A percentile compares a stretch with the other conserved stretches of the same genome.
Evolutionary conservation across 2,888 invertebrate species (phyloP).

Genomic region (Philereme transversata): DNA sequence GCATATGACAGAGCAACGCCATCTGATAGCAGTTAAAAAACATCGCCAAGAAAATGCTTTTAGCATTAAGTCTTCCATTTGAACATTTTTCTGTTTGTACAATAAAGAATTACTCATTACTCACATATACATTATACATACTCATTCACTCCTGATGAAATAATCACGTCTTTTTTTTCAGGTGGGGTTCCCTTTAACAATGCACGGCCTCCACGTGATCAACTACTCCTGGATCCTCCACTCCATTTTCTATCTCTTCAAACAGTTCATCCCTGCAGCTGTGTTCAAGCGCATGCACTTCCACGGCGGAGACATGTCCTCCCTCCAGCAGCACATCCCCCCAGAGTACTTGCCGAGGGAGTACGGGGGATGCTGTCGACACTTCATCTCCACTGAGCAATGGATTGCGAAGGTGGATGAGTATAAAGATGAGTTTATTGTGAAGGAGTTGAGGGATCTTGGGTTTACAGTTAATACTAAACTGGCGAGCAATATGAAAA

Average conservation of each 20-base stretch:
- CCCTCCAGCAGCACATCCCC: slow-evolving; percentile 67
- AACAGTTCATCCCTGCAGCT: slow-evolving; percentile 87
- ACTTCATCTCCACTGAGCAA: slow-evolving; percentile 85
- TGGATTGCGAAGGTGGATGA: slow-evolving; percentile 82
- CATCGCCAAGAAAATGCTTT: too few relatives aligned
- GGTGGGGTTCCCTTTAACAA: slow-evolving; percentile 89
- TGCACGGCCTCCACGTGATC: slow-evolving; percentile 89
- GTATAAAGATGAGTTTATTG: slow-evolving; percentile 80
- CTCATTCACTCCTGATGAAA: too few relatives aligned
- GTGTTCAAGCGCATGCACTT: slow-evolving; percentile 83
- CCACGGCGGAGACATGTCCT: slow-evolving; percentile 67
- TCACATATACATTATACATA: too few relatives aligned
- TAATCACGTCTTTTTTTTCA: slow-evolving; percentile 45
- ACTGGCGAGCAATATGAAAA: too few relatives aligned
- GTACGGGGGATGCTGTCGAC: slow-evolving; percentile 77
- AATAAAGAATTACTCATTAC: too few relatives aligned
- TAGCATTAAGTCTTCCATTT: too few relatives aligned
- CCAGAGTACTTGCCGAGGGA: slow-evolving; percentile 67
- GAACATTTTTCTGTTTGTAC: too few relatives aligned
- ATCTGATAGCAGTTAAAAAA: too few relatives aligned
- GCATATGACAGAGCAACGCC: too few relatives aligned
- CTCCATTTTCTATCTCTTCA: slow-evolving; percentile 89
- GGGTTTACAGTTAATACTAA: slow-evolving; percentile 73
- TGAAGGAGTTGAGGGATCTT: slow-evolving; percentile 85
- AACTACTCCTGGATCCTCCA: slow-evolving; percentile 92